Percentiles rank a stretch among this genome's conserved stretches.
These are phyloP conservation scores for Diadromus collaris DNA, from an alignment of 2,888 invertebrate species.

Conservation along the genomic window DNA sequence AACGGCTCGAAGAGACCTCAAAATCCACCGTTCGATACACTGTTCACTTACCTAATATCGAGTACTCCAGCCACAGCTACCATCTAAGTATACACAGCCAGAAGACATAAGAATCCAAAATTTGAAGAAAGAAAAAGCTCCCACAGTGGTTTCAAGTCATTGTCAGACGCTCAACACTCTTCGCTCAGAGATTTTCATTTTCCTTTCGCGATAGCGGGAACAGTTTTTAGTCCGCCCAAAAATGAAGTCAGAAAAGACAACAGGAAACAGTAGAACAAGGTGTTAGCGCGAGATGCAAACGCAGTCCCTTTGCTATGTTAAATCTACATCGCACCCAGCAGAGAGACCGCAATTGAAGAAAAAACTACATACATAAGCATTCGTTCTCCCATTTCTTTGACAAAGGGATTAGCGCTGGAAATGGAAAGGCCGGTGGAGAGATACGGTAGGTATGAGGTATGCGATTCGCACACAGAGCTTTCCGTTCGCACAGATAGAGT, in stretches of 20 bases:
- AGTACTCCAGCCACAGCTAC: neutral
- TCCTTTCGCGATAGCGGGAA: neutral
- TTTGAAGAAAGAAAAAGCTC: neutral
- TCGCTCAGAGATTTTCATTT: neutral
- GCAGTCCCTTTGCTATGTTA: constrained; percentile 58
- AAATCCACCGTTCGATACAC: neutral
- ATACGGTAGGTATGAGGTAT: constrained; percentile 47
- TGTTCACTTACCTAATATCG: neutral
- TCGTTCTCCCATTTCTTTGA: constrained; percentile 15
- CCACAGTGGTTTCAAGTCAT: neutral
- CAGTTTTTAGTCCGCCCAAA: neutral
- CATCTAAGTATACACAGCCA: neutral
- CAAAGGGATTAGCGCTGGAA: constrained; percentile 34
- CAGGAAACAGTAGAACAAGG: neutral
- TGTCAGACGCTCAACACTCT: neutral
- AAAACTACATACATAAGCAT: constrained; percentile 42
- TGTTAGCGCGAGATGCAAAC: constrained; percentile 7
- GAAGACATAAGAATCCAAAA: neutral
- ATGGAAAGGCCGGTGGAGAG: constrained; percentile 28
- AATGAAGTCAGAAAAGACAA: neutral
- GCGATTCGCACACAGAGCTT: constrained; percentile 53
- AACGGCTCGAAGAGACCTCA: neutral
- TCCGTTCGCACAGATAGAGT: constrained; percentile 45
- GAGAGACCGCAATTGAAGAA: constrained; percentile 57
- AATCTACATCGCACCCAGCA: constrained; percentile 46